These are phyloP conservation scores for Tamias sibiricus DNA, from an alignment of 2,113 vertebrate genomes.

Conservation along the genomic window DNA sequence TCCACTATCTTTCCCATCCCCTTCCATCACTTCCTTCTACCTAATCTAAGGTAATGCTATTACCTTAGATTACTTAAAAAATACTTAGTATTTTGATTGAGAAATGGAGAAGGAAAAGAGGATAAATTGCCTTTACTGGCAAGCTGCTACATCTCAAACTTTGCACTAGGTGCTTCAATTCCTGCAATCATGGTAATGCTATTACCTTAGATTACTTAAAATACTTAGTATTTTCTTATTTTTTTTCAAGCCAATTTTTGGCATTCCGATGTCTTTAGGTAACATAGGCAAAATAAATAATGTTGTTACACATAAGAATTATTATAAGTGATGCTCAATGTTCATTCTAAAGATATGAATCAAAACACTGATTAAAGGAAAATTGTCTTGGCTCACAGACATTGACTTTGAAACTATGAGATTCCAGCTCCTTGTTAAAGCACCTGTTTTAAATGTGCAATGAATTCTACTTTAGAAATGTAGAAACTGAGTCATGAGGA, in stretches of 20 bases:
- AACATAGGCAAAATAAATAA: neutral
- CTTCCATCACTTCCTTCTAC: too few relatives aligned
- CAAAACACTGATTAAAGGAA: neutral
- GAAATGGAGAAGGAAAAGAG: too few relatives aligned
- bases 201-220: too few relatives aligned
- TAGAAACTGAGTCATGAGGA: neutral
- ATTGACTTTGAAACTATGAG: neutral
- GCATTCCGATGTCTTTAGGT: neutral
- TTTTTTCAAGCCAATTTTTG: neutral
- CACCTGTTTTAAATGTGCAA: fast-evolving
- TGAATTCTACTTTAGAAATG: neutral
- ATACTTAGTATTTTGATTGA: too few relatives aligned
- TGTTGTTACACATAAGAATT: neutral
- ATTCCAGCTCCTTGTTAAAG: neutral
- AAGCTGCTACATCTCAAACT: too few relatives aligned
- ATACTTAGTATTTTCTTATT: neutral
- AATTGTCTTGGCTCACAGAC: neutral
- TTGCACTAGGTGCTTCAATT: too few relatives aligned
- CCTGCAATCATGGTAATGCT: too few relatives aligned
- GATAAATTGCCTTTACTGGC: too few relatives aligned
- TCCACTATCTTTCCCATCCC: too few relatives aligned
- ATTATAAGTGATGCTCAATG: neutral
- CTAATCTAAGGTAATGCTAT: too few relatives aligned
- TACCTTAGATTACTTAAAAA: too few relatives aligned
- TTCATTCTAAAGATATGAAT: neutral